Conservation (phyloP, 2,797 vertebrate species). For the Tauraco hartlaubi region DNA sequence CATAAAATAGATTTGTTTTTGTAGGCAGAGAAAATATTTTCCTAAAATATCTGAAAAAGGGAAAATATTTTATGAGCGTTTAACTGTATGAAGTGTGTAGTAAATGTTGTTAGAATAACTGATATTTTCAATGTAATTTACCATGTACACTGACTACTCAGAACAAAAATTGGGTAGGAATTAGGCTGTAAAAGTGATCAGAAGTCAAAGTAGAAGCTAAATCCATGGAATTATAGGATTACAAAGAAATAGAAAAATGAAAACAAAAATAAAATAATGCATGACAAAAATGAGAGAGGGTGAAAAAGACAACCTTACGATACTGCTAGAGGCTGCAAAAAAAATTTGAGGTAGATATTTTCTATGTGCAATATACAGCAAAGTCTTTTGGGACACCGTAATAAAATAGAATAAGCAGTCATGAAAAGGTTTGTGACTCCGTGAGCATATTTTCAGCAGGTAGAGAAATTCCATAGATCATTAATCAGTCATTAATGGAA, state of each 20-base stretch:
- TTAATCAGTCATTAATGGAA: constrained; percentile 51
- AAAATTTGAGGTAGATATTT: not conserved
- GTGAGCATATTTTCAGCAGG: constrained; percentile 18
- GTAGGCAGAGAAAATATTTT: not conserved
- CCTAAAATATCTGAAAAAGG: not conserved
- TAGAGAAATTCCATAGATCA: constrained; percentile 39
- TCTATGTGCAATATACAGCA: not conserved
- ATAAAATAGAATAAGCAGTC: constrained; percentile 11
- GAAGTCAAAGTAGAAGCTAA: not conserved
- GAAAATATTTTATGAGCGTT: not conserved
- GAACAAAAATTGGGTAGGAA: not conserved
- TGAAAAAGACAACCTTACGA: not conserved
- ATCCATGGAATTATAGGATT: not conserved
- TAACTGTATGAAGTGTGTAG: not conserved
- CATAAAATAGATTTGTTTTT: not conserved
- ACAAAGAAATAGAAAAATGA: not conserved
- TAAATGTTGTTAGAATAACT: not conserved
- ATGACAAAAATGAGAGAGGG: not conserved
- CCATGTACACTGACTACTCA: fast-evolving
- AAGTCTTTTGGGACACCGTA: not conserved
- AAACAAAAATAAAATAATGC: not conserved
- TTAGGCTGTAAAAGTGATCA: not conserved
- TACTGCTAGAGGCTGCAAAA: not conserved
- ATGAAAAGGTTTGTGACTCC: not conserved
- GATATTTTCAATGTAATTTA: not conserved